These are phyloP conservation scores for Fragum sueziense DNA, from an alignment of 2,888 invertebrate genomes.

Conservation along the genomic window DNA sequence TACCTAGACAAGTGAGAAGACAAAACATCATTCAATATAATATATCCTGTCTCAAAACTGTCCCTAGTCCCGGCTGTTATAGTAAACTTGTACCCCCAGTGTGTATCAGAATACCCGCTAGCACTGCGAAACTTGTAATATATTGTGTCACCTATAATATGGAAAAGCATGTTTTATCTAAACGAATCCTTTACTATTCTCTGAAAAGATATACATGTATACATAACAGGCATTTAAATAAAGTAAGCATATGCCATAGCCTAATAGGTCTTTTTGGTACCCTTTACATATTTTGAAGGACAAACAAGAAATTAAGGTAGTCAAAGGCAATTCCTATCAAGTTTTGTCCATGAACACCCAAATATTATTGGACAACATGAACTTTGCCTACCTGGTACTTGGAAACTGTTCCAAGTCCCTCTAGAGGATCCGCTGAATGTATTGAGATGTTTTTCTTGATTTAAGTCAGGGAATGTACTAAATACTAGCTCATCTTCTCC, in stretches of 20 bases:
- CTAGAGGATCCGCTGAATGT: conserved; percentile 73
- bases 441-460: conserved; percentile 66
- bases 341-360: too few species aligned
- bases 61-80: conserved; percentile 77
- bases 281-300: too few species aligned
- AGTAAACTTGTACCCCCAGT: conserved; percentile 79
- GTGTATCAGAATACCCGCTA: conserved; percentile 59
- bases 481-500: conserved; percentile 75
- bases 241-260: too few species aligned
- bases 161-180: too few species aligned
- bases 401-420: conserved; percentile 77
- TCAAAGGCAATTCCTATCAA: too few species aligned
- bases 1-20: conserved; percentile 72
- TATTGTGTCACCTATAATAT: conserved; percentile 74
- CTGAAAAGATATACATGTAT: too few species aligned
- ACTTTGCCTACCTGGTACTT: conserved; percentile 73
- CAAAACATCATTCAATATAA: conserved; percentile 76
- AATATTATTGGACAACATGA: too few species aligned
- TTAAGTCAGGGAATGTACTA: conserved; percentile 69
- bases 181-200: too few species aligned
- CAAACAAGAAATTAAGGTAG: too few species aligned
- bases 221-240: too few species aligned
- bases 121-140: conserved; percentile 73
- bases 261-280: too few species aligned
- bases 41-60: conserved; percentile 80